These are phyloP conservation scores for Nymphalis polychloros DNA, from an alignment of 2,888 invertebrate species.

Conservation along the genomic window DNA sequence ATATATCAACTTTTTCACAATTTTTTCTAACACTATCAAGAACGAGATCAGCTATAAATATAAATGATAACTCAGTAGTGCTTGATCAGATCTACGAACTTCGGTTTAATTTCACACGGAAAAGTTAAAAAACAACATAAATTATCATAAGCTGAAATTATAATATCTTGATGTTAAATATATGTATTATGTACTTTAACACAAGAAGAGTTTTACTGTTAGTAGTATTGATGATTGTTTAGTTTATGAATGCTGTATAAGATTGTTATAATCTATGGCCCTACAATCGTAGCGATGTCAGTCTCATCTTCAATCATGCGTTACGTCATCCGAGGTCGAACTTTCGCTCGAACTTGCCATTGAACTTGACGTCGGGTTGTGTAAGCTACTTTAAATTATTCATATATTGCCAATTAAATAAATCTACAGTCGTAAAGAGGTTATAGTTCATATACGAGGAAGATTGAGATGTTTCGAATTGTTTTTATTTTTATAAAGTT, in stretches of 20 bases:
- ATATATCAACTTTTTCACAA: no score
- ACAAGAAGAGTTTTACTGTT: no score
- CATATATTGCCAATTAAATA: slow-evolving; percentile 20
- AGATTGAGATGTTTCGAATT: slow-evolving; percentile 1
- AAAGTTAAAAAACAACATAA: no score
- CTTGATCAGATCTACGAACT: no score
- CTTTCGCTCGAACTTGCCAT: slow-evolving; percentile 67
- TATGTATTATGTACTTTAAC: no score
- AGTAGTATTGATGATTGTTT: slow-evolving; percentile 31
- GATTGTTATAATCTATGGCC: slow-evolving; percentile 29
- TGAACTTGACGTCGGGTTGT: slow-evolving; percentile 59
- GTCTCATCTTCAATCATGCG: slow-evolving; percentile 41
- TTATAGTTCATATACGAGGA: slow-evolving; percentile 29
- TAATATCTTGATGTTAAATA: no score
- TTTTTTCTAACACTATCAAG: no score
- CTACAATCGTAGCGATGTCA: slow-evolving; percentile 19
- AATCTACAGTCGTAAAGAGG: slow-evolving; percentile 20
- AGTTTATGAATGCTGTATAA: slow-evolving; percentile 22
- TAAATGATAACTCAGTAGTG: no score
- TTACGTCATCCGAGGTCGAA: slow-evolving; percentile 53
- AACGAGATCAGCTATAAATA: no score
- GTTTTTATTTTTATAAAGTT: slow-evolving; percentile 9
- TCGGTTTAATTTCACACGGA: no score
- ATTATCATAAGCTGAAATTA: no score
- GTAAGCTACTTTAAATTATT: slow-evolving; percentile 24